Base-by-base conservation (phyloP, 2,797 vertebrate species). In the Eulemur albifrons region DNA sequence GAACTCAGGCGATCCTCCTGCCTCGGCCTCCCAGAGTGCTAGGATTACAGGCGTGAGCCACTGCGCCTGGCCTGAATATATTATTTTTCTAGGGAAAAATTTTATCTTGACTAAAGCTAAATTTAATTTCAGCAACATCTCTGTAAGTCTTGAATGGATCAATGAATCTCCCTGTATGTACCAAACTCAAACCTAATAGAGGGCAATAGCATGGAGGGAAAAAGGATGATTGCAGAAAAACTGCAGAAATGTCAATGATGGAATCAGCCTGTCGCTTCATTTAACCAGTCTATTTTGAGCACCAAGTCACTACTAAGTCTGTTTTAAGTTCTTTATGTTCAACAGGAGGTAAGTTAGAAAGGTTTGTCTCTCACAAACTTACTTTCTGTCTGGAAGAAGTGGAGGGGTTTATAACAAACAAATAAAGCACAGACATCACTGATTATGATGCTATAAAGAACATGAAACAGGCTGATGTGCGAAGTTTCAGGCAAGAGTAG, bases 51-150 rank as follows among this genome's bases (percentile, higher is more conserved):
- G 57, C 0, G 0, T 5, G 57, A 59, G 57, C 57, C 57, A 27
- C 23, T 59, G 57, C 0, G 4, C 10, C 23, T 0, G 0, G 57
- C 11, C 57, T 25, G 5, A 93, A 54, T n/a, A 48, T 40, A 21
- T 27, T 75, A 50, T 59, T 86, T 79, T 73, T 35, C 14, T 43
- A 70, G 35, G 23, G 43, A 45, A 81, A 52, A 50, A 15, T 5
- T 81, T 95, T 9, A 38, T 90, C 15, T 69, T 70, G 67, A 45
- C 30, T 18, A 52, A 35, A 86, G 86, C 6, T n/a, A 52, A 88
- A 40, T 69, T 50, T 82, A 32, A 15, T 77, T 81, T 75, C 35
- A 50, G 45, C 23, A 76, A 12, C 40, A 48, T 69, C 27, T 40
- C 5, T 77, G 11, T 77, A 65, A 32, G n/a, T 82, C 52, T 18